Base-by-base conservation (phyloP, 2,797 vertebrate species). In the Brotogeris chrysoptera region DNA sequence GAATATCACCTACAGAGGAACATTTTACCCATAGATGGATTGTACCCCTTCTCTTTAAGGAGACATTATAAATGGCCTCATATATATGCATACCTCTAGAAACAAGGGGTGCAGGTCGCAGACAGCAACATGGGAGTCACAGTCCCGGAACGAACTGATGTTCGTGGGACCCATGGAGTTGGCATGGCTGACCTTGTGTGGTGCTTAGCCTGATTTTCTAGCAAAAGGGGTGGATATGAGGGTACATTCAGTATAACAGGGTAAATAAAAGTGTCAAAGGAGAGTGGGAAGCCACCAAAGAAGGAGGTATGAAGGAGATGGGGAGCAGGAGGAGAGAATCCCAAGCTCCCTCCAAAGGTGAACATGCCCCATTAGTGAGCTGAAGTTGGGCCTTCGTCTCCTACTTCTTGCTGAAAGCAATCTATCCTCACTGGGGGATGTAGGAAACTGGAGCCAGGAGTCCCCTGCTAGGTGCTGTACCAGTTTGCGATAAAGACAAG, bases 141-240 rank as follows among this genome's bases (percentile, higher is more conserved):
- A 46, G 14, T 44, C 19, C n/a, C 66, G 23, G 46, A 63, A 83
- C 57, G 19, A 86, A 38, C 9, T 0, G 2, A 28, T 44, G 44
- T 8, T 69, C 1, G 0, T 68, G 55, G 43, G 15, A 85, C 50
- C 23, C 0, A 1, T 44, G 16, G 14, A 14, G 14, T 55, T 11
- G 5, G 19, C 19, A 46, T 44, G 57, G 46, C 57, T 73, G 70
- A 25, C 6, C 5, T 39, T 46, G 6, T 8, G 8, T 32, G n/a
- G 16, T 6, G 34, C 23, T 59, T 52, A 55, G 34, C 10, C 12
- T 83, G 47, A 44, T 52, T 83, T 86, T 34, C 60, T 43, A 63
- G 27, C 28, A 82, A 85, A 85, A 30, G 12, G 3, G 6, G 3
- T 39, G 25, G 79, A 74, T 81, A n/a, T 8, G 20, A 12, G 4